Percentiles rank a stretch among this genome's conserved stretches.
phyloP scores from a whole-genome alignment of 2,113 vertebrate species.

The Cepphus grylle region DNA sequence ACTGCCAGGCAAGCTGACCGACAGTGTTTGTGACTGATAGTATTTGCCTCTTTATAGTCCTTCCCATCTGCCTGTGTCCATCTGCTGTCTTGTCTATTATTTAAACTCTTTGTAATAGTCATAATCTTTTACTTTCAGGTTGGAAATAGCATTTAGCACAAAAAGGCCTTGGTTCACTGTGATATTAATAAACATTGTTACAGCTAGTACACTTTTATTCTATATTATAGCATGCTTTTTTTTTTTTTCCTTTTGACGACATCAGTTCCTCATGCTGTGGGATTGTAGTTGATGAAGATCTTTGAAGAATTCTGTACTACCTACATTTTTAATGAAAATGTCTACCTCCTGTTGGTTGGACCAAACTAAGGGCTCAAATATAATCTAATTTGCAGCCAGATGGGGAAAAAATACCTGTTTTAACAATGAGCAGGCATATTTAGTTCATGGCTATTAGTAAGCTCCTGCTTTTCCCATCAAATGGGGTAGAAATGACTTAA shows the following conservation, averaged over 20 bases:
- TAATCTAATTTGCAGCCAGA: neutral
- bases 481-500: neutral
- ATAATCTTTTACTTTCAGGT: neutral
- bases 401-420: neutral
- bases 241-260: neutral
- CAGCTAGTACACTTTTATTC: neutral
- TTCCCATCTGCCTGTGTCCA: constrained; percentile 34
- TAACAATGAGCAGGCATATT: neutral
- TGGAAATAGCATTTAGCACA: neutral
- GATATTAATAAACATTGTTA: neutral
- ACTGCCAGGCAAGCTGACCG: neutral
- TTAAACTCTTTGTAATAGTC: neutral
- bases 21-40: neutral
- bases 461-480: neutral
- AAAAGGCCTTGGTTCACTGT: neutral
- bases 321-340: neutral
- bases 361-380: neutral
- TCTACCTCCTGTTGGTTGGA: neutral
- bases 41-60: neutral
- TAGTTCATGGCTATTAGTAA: neutral
- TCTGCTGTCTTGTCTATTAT: neutral
- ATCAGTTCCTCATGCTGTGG: neutral
- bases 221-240: rapidly evolving
- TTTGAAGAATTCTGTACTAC: neutral
- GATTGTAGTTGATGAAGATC: neutral